Evolutionary conservation across 2,888 invertebrate genomes (phyloP), one percentile per base, ranked within the genome.

Genomic region (Drosophila crucigera): DNA sequence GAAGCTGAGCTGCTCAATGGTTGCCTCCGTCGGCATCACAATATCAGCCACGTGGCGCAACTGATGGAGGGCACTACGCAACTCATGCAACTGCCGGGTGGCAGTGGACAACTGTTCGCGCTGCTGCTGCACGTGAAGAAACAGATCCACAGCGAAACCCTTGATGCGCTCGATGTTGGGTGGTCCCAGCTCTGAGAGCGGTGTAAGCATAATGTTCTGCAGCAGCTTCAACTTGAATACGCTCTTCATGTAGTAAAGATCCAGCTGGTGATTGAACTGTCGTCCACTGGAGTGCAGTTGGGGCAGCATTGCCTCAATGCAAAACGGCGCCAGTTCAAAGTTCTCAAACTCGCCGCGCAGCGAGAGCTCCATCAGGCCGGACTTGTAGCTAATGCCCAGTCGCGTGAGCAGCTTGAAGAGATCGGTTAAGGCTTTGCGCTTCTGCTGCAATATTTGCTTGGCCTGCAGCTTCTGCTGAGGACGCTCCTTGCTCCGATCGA

Each of bases 81-180:
- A 88, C 54, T 95, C 94, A 78, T 94, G 95, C 1, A 96, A 94
- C 31, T 94, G 91, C 73, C 94, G 94, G 0, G 95, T 95, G 19
- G 95, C 94, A 76, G 94, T 94, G 0, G 95, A 94, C 41, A 97
- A 93, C 0, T 94, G 94, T 75, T 93, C 94, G 89, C 97, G 96
- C 91, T 97, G 96, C 22, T 94, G 94, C 80, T 96, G 95, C 1
- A 95, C 95, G 55, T 96, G 89, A 74, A 95, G 93, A 94, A 97
- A 94, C 50, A 98, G 93, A 86, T 98, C 97, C 25, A 96, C 95
- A 0, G 97, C 95, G 91, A 96, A 98, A 55, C 99, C 99, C 92
- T 96, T 96, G 87, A 98, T 97, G 60, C 98, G 95, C 84, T 98
- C 98, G 59, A 97, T 95, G 84, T 97, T 97, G 58, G 95, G 96